Base-by-base conservation (phyloP, 2,113 vertebrate species). In the Nymphicus hollandicus region DNA sequence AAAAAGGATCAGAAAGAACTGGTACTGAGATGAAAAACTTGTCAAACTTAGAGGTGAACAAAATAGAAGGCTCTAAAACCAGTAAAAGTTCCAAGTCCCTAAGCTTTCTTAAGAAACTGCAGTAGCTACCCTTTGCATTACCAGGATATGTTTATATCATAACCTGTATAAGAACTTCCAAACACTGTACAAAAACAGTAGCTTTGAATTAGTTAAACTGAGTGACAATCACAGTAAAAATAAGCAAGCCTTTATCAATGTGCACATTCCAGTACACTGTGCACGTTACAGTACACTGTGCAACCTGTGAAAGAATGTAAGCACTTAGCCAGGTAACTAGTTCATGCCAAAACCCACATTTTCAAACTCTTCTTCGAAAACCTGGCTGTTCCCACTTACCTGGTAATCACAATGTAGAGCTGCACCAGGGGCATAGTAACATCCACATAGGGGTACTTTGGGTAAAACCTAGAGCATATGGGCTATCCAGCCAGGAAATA, bases 1-100 rank as follows among this genome's bases (percentile, higher is more conserved):
- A 88, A 97, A 96, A 91, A 86, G 39, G 78, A 91, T 86, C 72
- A 81, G 70, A 89, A 86, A 56, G n/a, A 61, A 84, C 15, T 53
- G 25, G 28, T 86, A 74, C 49, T 39, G 69, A 96, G 58, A 66
- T n/a, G 50, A 33, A 77, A 81, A 93, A 84, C 76, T 10, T 35
- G 31, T 86, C 43, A 71, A 60, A 63, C 41, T 58, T 47, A 94
- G 77, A 72, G 43, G 9, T 80, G 47, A 47, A 86, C 9, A 69
- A n/a, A 33, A 66, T 41, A 44, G 25, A 49, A 39, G 25, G 18
- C 29, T 11, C 50, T 77, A 86, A 84, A 78, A 17, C 2, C 25
- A 78, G 44, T 12, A 28, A n/a, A 79, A 93, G 25, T 49, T 61
- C 55, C 22, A 77, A 80, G 56, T 22, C 33, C 14, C 20, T 14